Conservation (phyloP, 2,888 invertebrate species). For the Prenolepis imparis region DNA sequence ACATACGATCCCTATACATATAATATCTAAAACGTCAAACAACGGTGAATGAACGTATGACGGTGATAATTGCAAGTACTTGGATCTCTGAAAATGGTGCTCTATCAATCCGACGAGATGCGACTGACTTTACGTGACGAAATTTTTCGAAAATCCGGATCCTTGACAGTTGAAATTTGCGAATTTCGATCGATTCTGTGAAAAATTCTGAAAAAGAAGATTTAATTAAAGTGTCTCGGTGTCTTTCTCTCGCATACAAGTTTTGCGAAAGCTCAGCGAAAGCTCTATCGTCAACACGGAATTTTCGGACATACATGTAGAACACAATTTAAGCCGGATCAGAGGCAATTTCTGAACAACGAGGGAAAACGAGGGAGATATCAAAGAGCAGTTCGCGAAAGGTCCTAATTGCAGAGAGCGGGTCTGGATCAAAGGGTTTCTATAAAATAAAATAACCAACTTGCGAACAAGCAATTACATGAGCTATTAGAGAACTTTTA, state of each 20-base stretch:
- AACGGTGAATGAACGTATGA: neutral
- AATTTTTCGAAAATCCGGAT: slow-evolving; percentile 15
- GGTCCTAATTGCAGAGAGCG: slow-evolving; percentile 32
- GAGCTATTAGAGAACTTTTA: slow-evolving; percentile 19
- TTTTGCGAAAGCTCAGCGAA: neutral
- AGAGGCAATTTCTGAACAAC: slow-evolving; percentile 4
- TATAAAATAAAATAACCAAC: slow-evolving; percentile 42
- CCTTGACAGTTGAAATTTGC: neutral
- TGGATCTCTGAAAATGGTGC: slow-evolving; percentile 26
- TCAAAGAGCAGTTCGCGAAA: slow-evolving; percentile 26
- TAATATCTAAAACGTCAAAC: slow-evolving; percentile 2
- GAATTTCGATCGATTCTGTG: neutral
- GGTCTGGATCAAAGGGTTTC: slow-evolving; percentile 35
- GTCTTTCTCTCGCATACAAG: neutral
- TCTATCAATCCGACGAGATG: slow-evolving; percentile 29
- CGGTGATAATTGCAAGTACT: slow-evolving; percentile 11
- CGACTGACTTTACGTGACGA: slow-evolving; percentile 20
- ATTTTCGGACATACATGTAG: neutral
- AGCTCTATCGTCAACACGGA: neutral
- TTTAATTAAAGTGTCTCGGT: neutral
- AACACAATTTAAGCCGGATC: slow-evolving; percentile 2
- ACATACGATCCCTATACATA: neutral
- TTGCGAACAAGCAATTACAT: slow-evolving; percentile 49
- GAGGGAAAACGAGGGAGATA: neutral
- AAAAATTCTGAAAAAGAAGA: neutral